These are phyloP conservation scores for Lasioglossum baleicum DNA, from an alignment of 1,140 invertebrate genomes.

Conservation along the genomic window DNA sequence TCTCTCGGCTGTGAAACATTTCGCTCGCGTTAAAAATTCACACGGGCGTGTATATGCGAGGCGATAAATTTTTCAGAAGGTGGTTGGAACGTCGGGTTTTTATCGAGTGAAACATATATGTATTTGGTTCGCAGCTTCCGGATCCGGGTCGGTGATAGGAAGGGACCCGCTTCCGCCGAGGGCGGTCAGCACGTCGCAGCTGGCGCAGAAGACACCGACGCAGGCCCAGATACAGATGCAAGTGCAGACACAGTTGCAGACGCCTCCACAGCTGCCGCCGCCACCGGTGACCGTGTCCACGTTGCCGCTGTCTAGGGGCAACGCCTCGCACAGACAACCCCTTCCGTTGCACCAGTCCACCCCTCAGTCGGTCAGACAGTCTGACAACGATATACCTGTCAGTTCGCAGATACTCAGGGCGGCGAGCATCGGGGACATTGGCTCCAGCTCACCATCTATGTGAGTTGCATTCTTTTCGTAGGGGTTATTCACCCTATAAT, in stretches of 20 bases:
- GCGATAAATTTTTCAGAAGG: background rate
- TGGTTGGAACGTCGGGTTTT: background rate
- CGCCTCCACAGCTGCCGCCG: constrained; percentile 65
- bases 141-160: constrained; percentile 81
- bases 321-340: constrained; percentile 52
- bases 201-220: constrained; percentile 64
- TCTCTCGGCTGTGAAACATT: background rate
- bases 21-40: background rate
- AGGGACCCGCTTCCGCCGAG: constrained; percentile 79
- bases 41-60: no score
- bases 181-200: constrained; percentile 79
- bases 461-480: constrained; percentile 21
- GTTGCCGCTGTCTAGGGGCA: constrained; percentile 65
- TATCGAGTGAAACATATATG: constrained; percentile 15
- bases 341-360: constrained; percentile 54
- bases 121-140: constrained; percentile 77
- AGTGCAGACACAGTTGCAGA: constrained; percentile 20
- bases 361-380: constrained; percentile 51
- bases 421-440: constrained; percentile 67
- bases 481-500: no score
- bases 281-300: constrained; percentile 74
- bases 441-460: constrained; percentile 46
- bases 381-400: constrained; percentile 60
- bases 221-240: constrained; percentile 15
- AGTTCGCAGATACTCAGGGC: constrained; percentile 58